These are phyloP conservation scores for Micronycteris hirsuta DNA, from an alignment of 2,113 vertebrate species.

Conservation along the genomic window DNA sequence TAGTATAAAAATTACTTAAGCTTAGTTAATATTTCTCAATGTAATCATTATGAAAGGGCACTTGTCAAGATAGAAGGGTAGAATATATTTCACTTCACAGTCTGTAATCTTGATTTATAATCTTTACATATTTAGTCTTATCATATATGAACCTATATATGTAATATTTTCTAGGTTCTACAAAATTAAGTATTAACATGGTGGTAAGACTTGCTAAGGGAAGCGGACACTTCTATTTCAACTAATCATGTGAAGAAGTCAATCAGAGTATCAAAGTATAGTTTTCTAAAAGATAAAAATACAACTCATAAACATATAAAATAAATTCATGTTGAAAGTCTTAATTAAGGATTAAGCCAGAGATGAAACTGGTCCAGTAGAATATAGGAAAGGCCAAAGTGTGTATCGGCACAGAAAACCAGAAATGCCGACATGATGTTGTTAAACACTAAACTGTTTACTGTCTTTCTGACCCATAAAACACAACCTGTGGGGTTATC, in stretches of 20 bases:
- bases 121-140: background rate
- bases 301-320: background rate
- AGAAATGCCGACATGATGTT: background rate
- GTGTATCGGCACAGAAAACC: background rate
- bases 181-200: background rate
- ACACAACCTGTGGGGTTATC: background rate
- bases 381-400: background rate
- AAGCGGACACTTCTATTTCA: background rate
- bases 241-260: background rate
- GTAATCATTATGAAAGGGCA: background rate
- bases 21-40: background rate
- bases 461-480: background rate
- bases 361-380: background rate
- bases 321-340: background rate
- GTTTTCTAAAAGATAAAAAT: slow-evolving; percentile 21
- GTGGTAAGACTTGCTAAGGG: background rate
- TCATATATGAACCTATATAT: background rate
- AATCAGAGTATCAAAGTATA: background rate
- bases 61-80: background rate
- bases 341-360: background rate
- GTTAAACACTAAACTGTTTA: slow-evolving; percentile 6
- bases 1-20: background rate
- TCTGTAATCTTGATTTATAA: background rate
- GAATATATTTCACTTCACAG: background rate
- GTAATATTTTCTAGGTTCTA: background rate